Evolutionary conservation across 2,113 vertebrate genomes (phyloP).

Genomic region (Aplodontia rufa): DNA sequence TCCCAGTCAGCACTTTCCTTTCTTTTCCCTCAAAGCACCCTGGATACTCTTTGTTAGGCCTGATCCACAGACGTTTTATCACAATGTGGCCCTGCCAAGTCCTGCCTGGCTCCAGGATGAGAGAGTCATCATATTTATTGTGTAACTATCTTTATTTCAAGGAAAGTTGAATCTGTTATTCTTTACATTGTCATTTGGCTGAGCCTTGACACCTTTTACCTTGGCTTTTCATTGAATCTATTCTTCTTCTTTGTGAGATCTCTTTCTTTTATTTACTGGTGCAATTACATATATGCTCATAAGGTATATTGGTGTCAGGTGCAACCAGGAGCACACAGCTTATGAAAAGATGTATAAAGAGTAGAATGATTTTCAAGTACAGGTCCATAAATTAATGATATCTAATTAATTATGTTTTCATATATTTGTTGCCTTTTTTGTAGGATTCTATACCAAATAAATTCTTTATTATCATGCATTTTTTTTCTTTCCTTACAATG

Average conservation of each 20-base stretch:
- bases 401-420: slow-evolving; percentile 51
- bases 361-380: background rate
- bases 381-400: slow-evolving; percentile 45
- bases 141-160: slow-evolving; percentile 30
- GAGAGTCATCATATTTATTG: slow-evolving; percentile 18
- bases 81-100: background rate
- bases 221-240: slow-evolving; percentile 38
- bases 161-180: slow-evolving; percentile 29
- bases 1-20: background rate
- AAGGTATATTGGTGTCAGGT: slow-evolving; percentile 21
- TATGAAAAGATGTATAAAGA: slow-evolving; percentile 47
- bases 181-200: slow-evolving; percentile 48
- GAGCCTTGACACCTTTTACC: slow-evolving; percentile 55
- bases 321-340: background rate
- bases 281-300: background rate
- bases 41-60: background rate
- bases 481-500: background rate
- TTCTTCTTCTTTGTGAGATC: slow-evolving; percentile 60
- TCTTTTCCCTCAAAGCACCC: background rate
- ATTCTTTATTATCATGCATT: background rate
- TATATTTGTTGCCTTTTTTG: slow-evolving; percentile 4
- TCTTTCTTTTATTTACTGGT: slow-evolving; percentile 50
- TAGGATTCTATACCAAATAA: slow-evolving; percentile 26
- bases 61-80: slow-evolving; percentile 6
- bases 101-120: background rate